Conservation (phyloP, 2,113 vertebrate genomes). For the Narcine bancroftii region DNA sequence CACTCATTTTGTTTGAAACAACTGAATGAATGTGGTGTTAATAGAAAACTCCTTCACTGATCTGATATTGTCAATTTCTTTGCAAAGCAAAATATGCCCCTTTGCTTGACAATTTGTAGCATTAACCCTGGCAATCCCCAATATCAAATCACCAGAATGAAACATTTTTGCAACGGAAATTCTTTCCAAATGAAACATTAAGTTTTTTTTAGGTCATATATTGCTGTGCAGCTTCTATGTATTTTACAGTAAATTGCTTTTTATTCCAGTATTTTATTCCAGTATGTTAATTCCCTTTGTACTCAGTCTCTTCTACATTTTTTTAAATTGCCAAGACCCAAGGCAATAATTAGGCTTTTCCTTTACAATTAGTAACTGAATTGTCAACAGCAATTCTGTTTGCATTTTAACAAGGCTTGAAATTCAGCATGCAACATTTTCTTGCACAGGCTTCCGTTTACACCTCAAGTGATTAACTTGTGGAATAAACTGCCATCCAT, state of each 20-base stretch:
- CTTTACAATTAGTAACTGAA: constrained; percentile 23
- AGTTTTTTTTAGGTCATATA: background rate
- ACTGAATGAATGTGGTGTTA: background rate
- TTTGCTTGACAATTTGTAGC: background rate
- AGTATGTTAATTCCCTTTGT: constrained; percentile 18
- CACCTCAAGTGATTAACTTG: constrained; percentile 25
- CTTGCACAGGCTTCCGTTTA: background rate
- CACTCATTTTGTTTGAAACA: background rate
- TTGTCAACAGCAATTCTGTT: constrained; percentile 17
- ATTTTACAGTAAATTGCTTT: background rate
- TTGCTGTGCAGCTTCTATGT: background rate
- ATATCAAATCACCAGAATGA: background rate
- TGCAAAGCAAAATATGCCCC: background rate
- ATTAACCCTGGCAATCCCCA: background rate
- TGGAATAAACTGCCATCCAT: constrained; percentile 26
- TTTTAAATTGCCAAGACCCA: constrained; percentile 28
- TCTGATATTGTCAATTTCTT: background rate
- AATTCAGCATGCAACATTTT: constrained; percentile 13
- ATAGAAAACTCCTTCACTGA: background rate
- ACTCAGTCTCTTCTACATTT: no score
- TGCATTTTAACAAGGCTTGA: constrained; percentile 24
- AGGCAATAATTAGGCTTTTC: constrained; percentile 35
- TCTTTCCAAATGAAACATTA: background rate
- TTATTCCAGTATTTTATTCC: background rate
- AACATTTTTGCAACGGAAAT: background rate